phyloP scores from a whole-genome alignment of 2,113 vertebrate species.

The Triplophysa tibetana region DNA sequence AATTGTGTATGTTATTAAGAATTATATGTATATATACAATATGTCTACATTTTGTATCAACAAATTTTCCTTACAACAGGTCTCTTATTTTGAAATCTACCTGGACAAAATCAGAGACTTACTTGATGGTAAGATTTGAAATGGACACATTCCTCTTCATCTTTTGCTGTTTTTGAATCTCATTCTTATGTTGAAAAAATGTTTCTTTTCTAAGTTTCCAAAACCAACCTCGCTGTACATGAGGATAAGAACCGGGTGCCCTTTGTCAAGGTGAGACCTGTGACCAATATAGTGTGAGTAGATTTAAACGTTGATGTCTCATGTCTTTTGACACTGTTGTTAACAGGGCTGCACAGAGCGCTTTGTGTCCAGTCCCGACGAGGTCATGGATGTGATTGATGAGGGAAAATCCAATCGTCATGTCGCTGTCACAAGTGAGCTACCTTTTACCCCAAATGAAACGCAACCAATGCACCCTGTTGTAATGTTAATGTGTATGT shows the following conservation, averaged over 20 bases:
- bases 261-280: conserved; percentile 88
- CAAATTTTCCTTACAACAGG: conserved; percentile 68
- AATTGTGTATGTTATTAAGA: not conserved
- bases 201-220: conserved; percentile 77
- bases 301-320: not conserved
- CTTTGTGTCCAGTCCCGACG: conserved; percentile 95
- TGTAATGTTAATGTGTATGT: not conserved
- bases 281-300: not conserved
- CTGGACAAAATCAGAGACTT: conserved; percentile 97
- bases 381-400: conserved; percentile 96
- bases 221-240: conserved; percentile 95
- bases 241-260: conserved; percentile 98
- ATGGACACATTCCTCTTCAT: not conserved
- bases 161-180: not conserved
- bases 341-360: conserved; percentile 92
- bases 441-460: not conserved
- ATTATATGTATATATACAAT: not conserved
- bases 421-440: conserved; percentile 91
- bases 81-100: conserved; percentile 99
- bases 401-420: conserved; percentile 95
- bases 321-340: not conserved
- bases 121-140: conserved; percentile 83
- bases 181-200: not conserved
- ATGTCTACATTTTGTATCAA: not conserved
- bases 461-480: not conserved